phyloP scores from a whole-genome alignment of 2,797 vertebrate species.

The Adelosebastes latens region DNA sequence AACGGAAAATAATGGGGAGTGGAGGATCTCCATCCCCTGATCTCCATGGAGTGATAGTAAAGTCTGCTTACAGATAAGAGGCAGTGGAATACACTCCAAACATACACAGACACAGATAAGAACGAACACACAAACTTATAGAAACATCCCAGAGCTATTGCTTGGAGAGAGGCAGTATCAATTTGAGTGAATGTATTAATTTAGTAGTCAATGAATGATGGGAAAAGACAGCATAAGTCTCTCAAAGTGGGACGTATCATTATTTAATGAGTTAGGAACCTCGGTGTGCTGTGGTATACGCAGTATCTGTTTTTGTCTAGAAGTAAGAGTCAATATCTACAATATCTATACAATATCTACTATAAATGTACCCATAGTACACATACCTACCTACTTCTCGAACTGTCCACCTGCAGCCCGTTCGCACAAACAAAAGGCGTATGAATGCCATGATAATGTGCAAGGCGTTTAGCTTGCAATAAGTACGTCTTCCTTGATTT shows the following conservation, averaged over 20 bases:
- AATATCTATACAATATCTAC: neutral
- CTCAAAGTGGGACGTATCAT: neutral
- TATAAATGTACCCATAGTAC: neutral
- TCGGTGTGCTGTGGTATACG: neutral
- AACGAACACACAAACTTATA: constrained; percentile 6
- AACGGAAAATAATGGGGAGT: neutral
- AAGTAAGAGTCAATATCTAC: neutral
- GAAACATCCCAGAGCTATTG: neutral
- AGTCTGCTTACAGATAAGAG: constrained; percentile 12
- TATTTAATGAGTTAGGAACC: neutral
- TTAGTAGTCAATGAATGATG: neutral
- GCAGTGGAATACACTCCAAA: neutral
- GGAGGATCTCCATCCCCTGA: constrained; percentile 14
- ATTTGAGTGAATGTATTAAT: neutral
- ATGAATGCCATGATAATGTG: too few relatives aligned
- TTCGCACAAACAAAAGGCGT: too few relatives aligned
- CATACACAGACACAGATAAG: constrained; percentile 6
- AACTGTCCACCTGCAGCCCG: neutral
- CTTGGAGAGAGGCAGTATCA: neutral
- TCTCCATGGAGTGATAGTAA: constrained; percentile 4
- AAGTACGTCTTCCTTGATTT: too few relatives aligned
- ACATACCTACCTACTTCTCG: neutral
- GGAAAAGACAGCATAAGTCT: neutral
- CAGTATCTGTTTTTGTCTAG: neutral
- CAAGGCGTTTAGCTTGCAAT: too few relatives aligned